These are phyloP conservation scores for Peromyscus attwateri DNA, from an alignment of 2,797 vertebrate species.

Conservation along the genomic window DNA sequence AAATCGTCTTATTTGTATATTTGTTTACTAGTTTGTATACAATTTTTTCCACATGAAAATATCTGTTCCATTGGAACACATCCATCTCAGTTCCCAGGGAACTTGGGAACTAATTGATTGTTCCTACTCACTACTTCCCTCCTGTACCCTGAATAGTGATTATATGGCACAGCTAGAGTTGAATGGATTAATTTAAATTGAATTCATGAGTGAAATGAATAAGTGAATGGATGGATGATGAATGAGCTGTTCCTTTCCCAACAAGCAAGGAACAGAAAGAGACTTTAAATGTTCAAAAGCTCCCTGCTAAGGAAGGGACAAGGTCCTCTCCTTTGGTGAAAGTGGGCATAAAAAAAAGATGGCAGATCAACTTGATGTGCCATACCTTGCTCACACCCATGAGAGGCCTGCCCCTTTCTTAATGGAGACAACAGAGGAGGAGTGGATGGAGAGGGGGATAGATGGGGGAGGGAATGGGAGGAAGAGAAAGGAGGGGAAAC, in stretches of 20 bases:
- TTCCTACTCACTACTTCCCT: conserved; percentile 9
- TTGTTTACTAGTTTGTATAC: not conserved
- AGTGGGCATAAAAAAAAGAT: not conserved
- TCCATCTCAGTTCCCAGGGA: not conserved
- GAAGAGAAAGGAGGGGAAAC: not conserved
- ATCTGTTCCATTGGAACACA: not conserved
- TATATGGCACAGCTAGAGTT: conserved; percentile 5
- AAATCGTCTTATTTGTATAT: not conserved
- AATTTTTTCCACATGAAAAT: conserved; percentile 22
- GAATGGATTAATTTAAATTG: not conserved
- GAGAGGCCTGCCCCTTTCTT: not conserved
- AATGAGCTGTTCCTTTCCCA: conserved; percentile 2
- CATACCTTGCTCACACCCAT: not conserved
- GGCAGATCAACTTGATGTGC: not conserved
- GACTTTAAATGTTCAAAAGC: not conserved
- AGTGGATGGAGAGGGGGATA: not conserved
- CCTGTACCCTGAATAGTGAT: conserved; percentile 25
- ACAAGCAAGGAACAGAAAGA: not conserved
- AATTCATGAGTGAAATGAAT: conserved; percentile 27
- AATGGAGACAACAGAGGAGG: not conserved
- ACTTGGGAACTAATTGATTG: not conserved
- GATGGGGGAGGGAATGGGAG: not conserved
- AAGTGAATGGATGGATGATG: not conserved
- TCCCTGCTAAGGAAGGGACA: not conserved
- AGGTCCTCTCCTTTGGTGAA: not conserved